phyloP scores from a whole-genome alignment of 2,113 vertebrate genomes.

The Myotis brandtii region DNA sequence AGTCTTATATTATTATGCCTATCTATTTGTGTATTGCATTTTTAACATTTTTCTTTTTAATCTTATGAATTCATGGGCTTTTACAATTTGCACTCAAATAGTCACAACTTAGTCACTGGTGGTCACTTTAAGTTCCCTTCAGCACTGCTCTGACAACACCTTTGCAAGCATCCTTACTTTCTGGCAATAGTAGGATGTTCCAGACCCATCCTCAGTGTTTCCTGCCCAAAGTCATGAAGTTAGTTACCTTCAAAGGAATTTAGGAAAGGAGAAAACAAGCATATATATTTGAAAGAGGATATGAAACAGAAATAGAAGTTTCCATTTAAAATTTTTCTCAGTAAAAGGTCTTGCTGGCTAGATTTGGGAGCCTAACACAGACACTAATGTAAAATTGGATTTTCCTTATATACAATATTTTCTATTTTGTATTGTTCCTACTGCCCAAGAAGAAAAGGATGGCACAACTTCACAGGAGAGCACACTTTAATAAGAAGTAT shows the following conservation, averaged over 20 bases:
- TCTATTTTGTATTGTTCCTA: not conserved
- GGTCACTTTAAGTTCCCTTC: not conserved
- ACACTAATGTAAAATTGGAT: not conserved
- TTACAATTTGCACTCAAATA: not conserved
- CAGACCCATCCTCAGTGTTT: not conserved
- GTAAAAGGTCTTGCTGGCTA: not conserved
- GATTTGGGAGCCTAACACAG: not conserved
- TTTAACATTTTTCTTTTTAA: constrained; percentile 37
- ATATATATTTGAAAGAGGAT: not conserved
- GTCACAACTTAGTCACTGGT: not conserved
- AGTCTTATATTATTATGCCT: not conserved
- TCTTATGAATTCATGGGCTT: not conserved
- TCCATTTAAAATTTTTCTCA: not conserved
- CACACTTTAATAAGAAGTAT: too few species aligned
- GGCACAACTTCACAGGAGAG: too few species aligned
- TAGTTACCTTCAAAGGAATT: constrained; percentile 21
- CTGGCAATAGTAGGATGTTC: not conserved
- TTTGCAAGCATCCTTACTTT: not conserved
- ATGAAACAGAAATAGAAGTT: not conserved
- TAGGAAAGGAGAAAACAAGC: not conserved
- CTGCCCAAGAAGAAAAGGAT: not conserved
- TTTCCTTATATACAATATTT: not conserved
- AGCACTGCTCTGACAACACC: not conserved
- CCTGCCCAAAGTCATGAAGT: not conserved
- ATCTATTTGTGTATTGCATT: not conserved